Evolutionary conservation across 2,888 invertebrate species (phyloP).

Genomic region (Lissocephala sabroskyi): DNA sequence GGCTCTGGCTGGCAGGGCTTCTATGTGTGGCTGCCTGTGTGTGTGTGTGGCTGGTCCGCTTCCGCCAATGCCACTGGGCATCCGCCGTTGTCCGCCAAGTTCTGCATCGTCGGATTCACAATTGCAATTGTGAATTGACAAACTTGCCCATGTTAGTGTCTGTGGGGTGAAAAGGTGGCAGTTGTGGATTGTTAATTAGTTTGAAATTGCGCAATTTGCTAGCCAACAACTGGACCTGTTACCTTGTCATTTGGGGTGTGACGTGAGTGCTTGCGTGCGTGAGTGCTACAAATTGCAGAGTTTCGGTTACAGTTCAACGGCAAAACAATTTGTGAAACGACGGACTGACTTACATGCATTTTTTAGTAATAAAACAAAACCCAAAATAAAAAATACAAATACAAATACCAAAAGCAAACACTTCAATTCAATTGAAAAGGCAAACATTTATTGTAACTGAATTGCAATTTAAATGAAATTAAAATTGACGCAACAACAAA

Average conservation of each 20-base stretch:
- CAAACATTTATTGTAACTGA: conserved; percentile 32
- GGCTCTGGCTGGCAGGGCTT: neutral
- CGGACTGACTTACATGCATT: conserved; percentile 65
- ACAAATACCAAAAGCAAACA: conserved; percentile 33
- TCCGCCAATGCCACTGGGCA: conserved; percentile 12
- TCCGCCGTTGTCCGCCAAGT: neutral
- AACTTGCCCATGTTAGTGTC: too few relatives aligned
- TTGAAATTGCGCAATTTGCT: too few relatives aligned
- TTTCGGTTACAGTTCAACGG: conserved; percentile 33
- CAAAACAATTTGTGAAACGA: conserved; percentile 65
- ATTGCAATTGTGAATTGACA: too few relatives aligned
- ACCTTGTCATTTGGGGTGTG: conserved; percentile 4
- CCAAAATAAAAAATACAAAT: conserved; percentile 5
- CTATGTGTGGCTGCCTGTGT: neutral
- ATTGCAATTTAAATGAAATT: conserved; percentile 25
- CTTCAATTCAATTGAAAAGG: conserved; percentile 46
- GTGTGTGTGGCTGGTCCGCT: conserved; percentile 11
- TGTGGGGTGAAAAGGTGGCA: too few relatives aligned
- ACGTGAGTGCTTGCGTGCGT: conserved; percentile 1
- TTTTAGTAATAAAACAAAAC: conserved; percentile 43
- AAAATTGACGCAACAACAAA: conserved; percentile 1
- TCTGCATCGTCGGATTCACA: too few relatives aligned
- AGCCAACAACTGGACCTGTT: too few relatives aligned
- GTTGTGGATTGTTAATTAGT: too few relatives aligned
- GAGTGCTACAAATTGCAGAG: conserved; percentile 14